Base-by-base conservation (phyloP, 1,140 invertebrate species). In the Drosophila leontia region DNA sequence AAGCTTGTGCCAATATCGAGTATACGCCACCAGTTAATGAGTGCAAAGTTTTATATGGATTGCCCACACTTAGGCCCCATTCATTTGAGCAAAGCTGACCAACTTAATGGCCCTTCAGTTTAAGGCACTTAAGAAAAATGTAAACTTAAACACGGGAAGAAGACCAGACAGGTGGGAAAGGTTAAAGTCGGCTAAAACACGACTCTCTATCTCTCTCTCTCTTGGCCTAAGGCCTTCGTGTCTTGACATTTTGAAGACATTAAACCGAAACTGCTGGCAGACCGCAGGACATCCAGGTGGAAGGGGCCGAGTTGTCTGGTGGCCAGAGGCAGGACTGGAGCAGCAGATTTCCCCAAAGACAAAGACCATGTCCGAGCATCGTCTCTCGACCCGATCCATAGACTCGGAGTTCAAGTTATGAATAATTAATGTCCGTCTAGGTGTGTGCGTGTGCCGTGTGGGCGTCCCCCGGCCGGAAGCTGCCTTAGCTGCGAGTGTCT, bases 371-470 rank as follows among this genome's bases (percentile, higher is more conserved):
- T 58, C 74, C 69, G 37, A 60, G 59, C 68, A 71, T 59, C 41
- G 77, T 64, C 64, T 32, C 71, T 48, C 63, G 41, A 57, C 61
- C 48, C 57, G 58, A 61, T 63, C 67, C 67, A 72, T 72, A 55
- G 68, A 44, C 70, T 74, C 50, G 67, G 53, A 81, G 74, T 80
- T 88, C 80, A 75, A 88, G 80, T 88, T 88, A 88, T 88, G 84
- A 88, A 88, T 88, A 88, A 88, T 88, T 88, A 84, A 88, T 88
- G 80, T 81, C 80, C 53, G 62, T 75, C 80, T 80, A 78, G 61
- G 51, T 78, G 76, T 78, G 75, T 78, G 76, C 75, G 76, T 78
- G 62, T 56, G 58, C 42, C 39, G 69, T 60, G 61, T 61, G 79
- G 68, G 60, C 48, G 57, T 51, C 48, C 61, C 51, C 47, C 47